Evolutionary conservation across 2,797 vertebrate species (phyloP), one percentile per base, ranked within the genome.

Genomic region (Etheostoma nigrum): DNA sequence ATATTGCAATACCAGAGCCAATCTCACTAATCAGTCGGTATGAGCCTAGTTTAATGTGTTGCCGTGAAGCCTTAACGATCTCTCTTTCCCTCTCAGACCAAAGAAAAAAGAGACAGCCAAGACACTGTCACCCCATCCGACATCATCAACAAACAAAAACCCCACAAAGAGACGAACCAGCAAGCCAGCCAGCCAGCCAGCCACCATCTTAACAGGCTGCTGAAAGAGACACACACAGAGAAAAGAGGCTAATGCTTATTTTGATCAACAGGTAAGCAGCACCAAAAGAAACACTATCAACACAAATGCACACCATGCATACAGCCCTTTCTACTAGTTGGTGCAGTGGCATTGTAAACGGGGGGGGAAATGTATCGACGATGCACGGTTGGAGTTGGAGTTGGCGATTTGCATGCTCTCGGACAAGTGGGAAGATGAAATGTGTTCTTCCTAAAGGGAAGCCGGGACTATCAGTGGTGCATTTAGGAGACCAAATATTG

Each of bases 191-290:
- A 77, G 48, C 78, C 87, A 87, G 77, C 74, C 81, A 82, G 88
- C 93, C 92, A 89, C 91, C 93, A 92, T 93, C 93, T 93, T 93
- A 91, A 88, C 91, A 82, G 87, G 89, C 92, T 91, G 88, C 90
- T 88, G 83, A 83, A 68, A 92, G 89, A 91, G 85, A 85, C 78
- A 90, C 84, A 88, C 81, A 90, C 77, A 87, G 78, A 89, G 69
- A 78, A 83, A 81, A 84, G 84, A 82, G 79, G 88, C 90, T 89
- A 84, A 92, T 88, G 89, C 86, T 89, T 88, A 67, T 89, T 86
- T 85, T 90, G 91, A 93, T 92, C 93, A 94, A 94, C 93, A 94
- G 93, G 93, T 94, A 94, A 93, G 93, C 88, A 45, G 88, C 84
- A 82, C 82, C 55, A 78, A 81, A 60, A 75, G 76, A 76, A 75